Evolutionary conservation across 2,888 invertebrate genomes (phyloP).

Genomic region (Apomyelois bistriatella): DNA sequence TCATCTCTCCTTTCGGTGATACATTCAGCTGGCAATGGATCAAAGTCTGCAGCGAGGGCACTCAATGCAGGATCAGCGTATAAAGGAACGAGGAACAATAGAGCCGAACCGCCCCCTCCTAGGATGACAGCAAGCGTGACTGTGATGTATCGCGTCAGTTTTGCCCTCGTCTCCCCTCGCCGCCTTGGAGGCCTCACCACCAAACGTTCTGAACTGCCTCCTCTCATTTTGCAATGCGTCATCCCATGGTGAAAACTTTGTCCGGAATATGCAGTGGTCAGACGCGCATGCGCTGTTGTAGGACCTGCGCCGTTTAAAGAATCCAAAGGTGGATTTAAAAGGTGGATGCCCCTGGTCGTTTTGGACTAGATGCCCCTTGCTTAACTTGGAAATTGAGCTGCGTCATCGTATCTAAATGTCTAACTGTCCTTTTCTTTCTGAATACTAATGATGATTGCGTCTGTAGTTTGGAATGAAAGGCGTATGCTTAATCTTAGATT

Average conservation of each 20-base stretch:
- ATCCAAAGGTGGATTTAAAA: neutral
- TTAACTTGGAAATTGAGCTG: neutral
- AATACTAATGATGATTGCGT: too few relatives aligned
- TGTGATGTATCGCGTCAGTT: slow-evolving; percentile 67
- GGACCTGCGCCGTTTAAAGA: slow-evolving; percentile 48
- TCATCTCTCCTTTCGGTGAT: slow-evolving; percentile 85
- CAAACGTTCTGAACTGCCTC: slow-evolving; percentile 71
- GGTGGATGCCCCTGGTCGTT: neutral
- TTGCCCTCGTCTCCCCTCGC: slow-evolving; percentile 64
- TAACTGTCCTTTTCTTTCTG: too few relatives aligned
- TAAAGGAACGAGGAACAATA: slow-evolving; percentile 71
- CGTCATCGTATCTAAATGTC: neutral
- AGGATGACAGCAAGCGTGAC: slow-evolving; percentile 65
- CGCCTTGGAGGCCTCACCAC: slow-evolving; percentile 62
- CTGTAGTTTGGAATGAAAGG: too few relatives aligned
- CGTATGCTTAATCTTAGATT: too few relatives aligned
- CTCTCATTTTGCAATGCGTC: slow-evolving; percentile 72
- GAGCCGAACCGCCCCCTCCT: slow-evolving; percentile 68
- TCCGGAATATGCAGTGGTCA: slow-evolving; percentile 34
- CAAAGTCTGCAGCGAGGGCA: slow-evolving; percentile 86
- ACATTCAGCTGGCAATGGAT: slow-evolving; percentile 86
- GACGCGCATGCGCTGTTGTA: slow-evolving; percentile 39
- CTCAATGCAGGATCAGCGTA: slow-evolving; percentile 77
- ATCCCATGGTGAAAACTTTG: slow-evolving; percentile 63
- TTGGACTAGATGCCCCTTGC: neutral